Conservation (phyloP, 2,888 invertebrate genomes). For the Lepetodrilus schrolli region DNA sequence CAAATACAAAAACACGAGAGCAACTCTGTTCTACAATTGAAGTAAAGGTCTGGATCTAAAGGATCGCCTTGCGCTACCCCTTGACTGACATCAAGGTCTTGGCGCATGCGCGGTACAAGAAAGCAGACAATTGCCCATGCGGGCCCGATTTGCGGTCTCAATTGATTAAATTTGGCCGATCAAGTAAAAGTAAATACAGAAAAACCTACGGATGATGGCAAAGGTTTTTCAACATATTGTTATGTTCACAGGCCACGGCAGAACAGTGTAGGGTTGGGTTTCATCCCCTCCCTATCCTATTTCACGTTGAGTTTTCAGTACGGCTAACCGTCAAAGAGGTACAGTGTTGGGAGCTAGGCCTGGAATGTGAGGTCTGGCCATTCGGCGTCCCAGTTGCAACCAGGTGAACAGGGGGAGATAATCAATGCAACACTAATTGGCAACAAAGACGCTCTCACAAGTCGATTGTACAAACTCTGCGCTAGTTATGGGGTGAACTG, state of each 20-base stretch:
- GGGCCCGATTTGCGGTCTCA: background rate
- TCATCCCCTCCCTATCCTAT: background rate
- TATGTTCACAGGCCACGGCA: background rate
- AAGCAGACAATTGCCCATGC: background rate
- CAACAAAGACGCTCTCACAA: background rate
- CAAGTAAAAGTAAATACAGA: conserved; percentile 16
- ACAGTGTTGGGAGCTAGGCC: background rate
- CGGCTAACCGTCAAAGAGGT: background rate
- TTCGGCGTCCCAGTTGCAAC: background rate
- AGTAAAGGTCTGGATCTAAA: background rate
- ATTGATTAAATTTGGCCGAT: conserved; percentile 22
- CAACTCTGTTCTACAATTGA: background rate
- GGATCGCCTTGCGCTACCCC: background rate
- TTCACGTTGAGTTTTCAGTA: background rate
- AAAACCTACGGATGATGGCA: conserved; percentile 11
- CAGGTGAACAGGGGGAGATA: background rate
- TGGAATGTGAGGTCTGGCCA: background rate
- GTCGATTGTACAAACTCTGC: conserved; percentile 14
- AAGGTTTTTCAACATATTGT: conserved; percentile 18
- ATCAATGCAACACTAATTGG: conserved; percentile 6
- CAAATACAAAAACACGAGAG: conserved; percentile 4
- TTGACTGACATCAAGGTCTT: background rate
- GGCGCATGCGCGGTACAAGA: background rate
- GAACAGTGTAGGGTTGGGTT: background rate
- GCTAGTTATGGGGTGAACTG: background rate